Base-by-base conservation (phyloP, 2,113 vertebrate species). In the Xiphorhynchus elegans region DNA sequence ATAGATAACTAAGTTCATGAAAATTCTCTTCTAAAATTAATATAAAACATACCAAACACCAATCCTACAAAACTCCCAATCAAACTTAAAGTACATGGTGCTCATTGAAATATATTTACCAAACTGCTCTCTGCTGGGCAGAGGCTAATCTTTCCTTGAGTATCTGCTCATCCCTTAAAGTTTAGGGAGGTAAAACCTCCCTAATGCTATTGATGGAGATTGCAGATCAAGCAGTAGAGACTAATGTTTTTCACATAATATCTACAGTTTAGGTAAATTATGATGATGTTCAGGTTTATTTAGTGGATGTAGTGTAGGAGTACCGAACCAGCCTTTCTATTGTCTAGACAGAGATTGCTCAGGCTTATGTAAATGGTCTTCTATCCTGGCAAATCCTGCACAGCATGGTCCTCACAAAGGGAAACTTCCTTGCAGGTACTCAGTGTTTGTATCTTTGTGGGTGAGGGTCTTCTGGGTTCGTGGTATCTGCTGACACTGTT, bases 61-160 rank as follows among this genome's bases (percentile, higher is more conserved):
- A 84, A 19, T 4, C 5, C 9, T 16, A 4, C 10, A 39, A 42
- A 80, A 11, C 33, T 77, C 12, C 17, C 44, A 76, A n/a, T 9
- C 20, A 70, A 66, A 33, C 31, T 39, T 74, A 2, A 82, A 75
- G 12, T 58, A 14, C 6, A 1, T 40, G 12, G 28, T 39, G 3
- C 47, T 62, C 15, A 2, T 17, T 84, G 37, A 76, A 56, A 79
- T 55, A 3, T 44, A 5, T 81, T 78, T 87, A 20, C 25, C 5
- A 10, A 56, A 46, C 14, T 90, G 13, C 44, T 63, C 16, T 84
- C 66, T 91, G 47, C 39, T 91, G 72, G 31, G 24, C 24, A 84
- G 63, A 86, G 17, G n/a, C 13, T 40, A 8, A 59, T 47, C 6
- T n/a, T 59, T 31, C 23, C 49, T 82, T 0, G 0, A 66, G 19